Base-by-base conservation (phyloP, 2,888 invertebrate species). In the Rhimphoctona megacephalus region DNA sequence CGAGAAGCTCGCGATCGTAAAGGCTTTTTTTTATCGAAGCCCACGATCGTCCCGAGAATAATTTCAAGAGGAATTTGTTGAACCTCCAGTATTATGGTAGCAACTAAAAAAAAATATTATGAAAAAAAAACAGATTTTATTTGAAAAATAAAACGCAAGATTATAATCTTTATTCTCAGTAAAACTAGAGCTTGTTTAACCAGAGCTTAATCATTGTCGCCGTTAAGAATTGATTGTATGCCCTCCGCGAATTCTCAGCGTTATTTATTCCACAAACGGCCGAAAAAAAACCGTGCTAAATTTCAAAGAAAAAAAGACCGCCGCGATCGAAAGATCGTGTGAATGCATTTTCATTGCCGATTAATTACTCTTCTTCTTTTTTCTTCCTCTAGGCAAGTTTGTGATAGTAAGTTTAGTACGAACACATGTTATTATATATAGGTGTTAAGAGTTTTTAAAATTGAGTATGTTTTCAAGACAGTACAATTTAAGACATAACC, bases 351-450 rank as follows among this genome's bases (percentile, higher is more conserved):
- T 86, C 77, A 70, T 70, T 81, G 86, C 85, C 81, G 69, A 81
- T 85, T 86, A 36, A 87, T 79, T 83, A 39, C 39, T 66, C 11
- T 54, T 66, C n/a, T 74, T 43, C 74, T 36, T 67, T 66, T 81
- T 43, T 66, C 86, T 84, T 84, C 79, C 72, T 80, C 86, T 88
- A 87, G 87, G 85, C 88, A 85, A 85, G 88, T 88, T 89, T 90
- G 90, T 90, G 90, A 90, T 90, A 90, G 88, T 89, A 89, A 87
- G 81, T 89, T 87, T 90, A 89, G 88, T 83, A 73, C 57, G 43
- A 61, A 61, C 80, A 72, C 79, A 61, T 85, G 86, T 78, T 67
- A 66, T 66, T 36, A 39, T 74, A 77, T 85, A 76, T 84, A 87
- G 78, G 57, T 61, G 54, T 77, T 87, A 80, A 88, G 77, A 77